Conservation (phyloP, 2,113 vertebrate genomes). For the Petrocephalus zakoni region DNA sequence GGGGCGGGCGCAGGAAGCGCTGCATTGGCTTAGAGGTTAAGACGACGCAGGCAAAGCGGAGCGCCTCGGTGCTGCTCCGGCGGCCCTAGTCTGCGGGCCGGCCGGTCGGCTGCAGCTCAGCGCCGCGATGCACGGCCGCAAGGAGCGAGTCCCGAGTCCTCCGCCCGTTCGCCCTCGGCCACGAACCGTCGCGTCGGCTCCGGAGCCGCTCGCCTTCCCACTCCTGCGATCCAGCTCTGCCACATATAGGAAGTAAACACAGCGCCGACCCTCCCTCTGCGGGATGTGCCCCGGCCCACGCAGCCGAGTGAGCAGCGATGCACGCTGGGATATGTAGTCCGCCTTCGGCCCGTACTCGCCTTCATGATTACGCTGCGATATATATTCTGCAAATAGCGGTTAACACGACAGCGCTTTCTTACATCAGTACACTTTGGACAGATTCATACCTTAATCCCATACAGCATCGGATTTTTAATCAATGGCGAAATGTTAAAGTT, state of each 20-base stretch:
- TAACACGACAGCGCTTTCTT: neutral
- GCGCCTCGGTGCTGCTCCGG: constrained; percentile 16
- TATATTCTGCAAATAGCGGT: neutral
- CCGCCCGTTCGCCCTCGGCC: constrained; percentile 50
- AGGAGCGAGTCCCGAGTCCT: constrained; percentile 31
- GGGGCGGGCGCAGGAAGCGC: constrained; percentile 19
- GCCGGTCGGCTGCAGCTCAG: constrained; percentile 19
- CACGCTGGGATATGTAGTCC: constrained; percentile 47
- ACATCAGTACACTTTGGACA: neutral
- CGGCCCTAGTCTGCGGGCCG: constrained; percentile 23
- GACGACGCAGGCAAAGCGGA: constrained; percentile 25
- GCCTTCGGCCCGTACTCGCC: neutral
- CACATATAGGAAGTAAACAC: constrained; percentile 76
- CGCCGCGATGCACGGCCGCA: constrained; percentile 20
- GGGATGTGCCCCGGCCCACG: constrained; percentile 25
- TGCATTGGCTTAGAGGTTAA: constrained; percentile 33
- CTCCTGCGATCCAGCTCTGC: constrained; percentile 46
- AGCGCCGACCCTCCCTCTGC: constrained; percentile 45
- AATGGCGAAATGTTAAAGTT: neutral
- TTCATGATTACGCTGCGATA: neutral
- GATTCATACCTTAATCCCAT: neutral
- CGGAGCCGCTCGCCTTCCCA: constrained; percentile 45
- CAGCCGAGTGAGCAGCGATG: neutral
- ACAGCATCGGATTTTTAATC: neutral
- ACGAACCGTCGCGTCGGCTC: constrained; percentile 47